phyloP scores from a whole-genome alignment of 2,888 invertebrate genomes.

The Eupithecia inturbata region DNA sequence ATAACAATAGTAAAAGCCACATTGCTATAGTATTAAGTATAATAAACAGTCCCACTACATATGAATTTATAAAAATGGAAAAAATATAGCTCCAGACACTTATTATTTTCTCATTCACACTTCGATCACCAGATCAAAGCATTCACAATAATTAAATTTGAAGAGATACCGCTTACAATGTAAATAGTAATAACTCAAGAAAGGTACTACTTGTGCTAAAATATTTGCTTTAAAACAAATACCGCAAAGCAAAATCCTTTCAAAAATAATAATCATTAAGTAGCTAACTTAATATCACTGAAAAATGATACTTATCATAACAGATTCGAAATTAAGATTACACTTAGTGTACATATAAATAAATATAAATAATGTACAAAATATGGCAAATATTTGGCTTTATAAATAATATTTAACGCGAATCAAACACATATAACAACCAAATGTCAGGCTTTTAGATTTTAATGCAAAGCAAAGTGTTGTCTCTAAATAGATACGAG shows the following conservation, averaged over 20 bases:
- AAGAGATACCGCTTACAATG: slow-evolving; percentile 43
- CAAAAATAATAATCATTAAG: slow-evolving; percentile 44
- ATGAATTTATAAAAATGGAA: slow-evolving; percentile 68
- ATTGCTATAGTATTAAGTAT: slow-evolving; percentile 56
- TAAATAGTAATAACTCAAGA: slow-evolving; percentile 56
- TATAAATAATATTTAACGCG: slow-evolving; percentile 67
- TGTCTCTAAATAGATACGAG: slow-evolving; percentile 28
- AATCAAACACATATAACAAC: slow-evolving; percentile 45
- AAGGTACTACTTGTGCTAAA: slow-evolving; percentile 70
- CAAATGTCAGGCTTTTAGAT: slow-evolving; percentile 39
- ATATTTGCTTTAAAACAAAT: slow-evolving; percentile 78
- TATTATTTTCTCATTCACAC: slow-evolving; percentile 63
- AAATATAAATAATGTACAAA: slow-evolving; percentile 77
- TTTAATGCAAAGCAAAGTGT: slow-evolving; percentile 32
- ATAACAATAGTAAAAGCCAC: slow-evolving; percentile 81
- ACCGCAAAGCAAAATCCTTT: slow-evolving; percentile 75
- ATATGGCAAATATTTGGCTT: slow-evolving; percentile 83
- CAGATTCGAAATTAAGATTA: slow-evolving; percentile 63
- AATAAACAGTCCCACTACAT: slow-evolving; percentile 70
- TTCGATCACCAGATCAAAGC: no score
- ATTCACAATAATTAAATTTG: slow-evolving; percentile 47
- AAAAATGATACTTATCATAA: slow-evolving; percentile 42
- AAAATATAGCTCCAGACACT: slow-evolving; percentile 77
- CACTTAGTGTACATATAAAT: slow-evolving; percentile 63
- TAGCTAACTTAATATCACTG: slow-evolving; percentile 39